Percentiles rank a stretch among this genome's conserved stretches.
These are phyloP conservation scores for Pachycephus smyrnensis DNA, from an alignment of 2,888 invertebrate genomes.

Conservation along the genomic window DNA sequence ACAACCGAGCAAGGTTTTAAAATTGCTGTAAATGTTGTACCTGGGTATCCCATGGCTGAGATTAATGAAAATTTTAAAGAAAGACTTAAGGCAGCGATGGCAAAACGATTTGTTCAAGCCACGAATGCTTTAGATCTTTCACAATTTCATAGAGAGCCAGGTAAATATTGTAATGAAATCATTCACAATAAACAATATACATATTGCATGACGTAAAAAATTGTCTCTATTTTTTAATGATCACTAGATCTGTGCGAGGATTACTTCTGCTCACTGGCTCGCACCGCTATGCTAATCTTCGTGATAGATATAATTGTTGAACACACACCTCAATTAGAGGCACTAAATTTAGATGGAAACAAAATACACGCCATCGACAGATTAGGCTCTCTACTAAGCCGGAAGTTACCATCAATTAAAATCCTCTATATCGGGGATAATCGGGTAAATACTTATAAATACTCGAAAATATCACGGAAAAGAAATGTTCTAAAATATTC, in stretches of 20 bases:
- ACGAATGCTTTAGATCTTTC: constrained; percentile 81
- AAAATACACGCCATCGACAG: constrained; percentile 76
- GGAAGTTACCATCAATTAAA: constrained; percentile 77
- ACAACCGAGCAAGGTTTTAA: constrained; percentile 79
- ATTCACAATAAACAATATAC: neutral
- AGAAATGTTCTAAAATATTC: neutral
- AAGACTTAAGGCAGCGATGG: constrained; percentile 82
- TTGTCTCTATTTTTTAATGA: neutral
- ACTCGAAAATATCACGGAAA: neutral
- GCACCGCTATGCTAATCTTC: constrained; percentile 76
- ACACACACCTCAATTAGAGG: constrained; percentile 83
- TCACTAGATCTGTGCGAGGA: constrained; percentile 56
- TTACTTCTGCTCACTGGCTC: constrained; percentile 78
- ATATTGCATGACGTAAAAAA: neutral
- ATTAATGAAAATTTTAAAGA: constrained; percentile 76
- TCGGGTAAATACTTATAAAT: constrained; percentile 70
- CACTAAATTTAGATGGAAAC: constrained; percentile 83
- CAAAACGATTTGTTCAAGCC: constrained; percentile 78
- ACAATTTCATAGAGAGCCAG: constrained; percentile 80
- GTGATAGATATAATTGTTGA: constrained; percentile 82
- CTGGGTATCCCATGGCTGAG: constrained; percentile 74
- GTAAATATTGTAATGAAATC: constrained; percentile 51
- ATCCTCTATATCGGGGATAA: constrained; percentile 82
- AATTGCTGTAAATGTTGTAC: constrained; percentile 74
- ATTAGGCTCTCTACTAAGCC: constrained; percentile 71